Base-by-base conservation (phyloP, 2,888 invertebrate species). In the Stratiomys singularior region DNA sequence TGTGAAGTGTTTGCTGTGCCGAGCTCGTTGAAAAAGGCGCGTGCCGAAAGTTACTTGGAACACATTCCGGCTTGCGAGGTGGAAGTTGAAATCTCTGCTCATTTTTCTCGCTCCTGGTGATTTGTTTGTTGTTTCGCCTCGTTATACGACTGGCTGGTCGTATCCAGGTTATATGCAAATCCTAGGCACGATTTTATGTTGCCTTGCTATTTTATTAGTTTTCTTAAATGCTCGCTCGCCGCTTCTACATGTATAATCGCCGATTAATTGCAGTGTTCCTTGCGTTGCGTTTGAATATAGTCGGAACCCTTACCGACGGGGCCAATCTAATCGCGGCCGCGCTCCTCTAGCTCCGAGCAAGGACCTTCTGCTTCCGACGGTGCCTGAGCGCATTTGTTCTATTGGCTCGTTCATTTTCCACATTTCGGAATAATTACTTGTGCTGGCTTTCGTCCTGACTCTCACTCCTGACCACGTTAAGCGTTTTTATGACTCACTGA, bases 251-350 rank as follows among this genome's bases (percentile, higher is more conserved):
- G n/a, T 28, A 13, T 56, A 52, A 71, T 47, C 56, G 71, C 3
- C 71, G 52, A 56, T 28, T 72, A 72, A 72, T 72, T 72, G 52
- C 56, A 72, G 27, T 56, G 52, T 72, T 72, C 28, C 18, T 72
- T 52, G 15, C 52, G 52, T 18, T 27, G 1, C 52, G 52, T 28
- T 52, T 5, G 15, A 2, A 18, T 9, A 18, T 15, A 52, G 37
- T 15, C 52, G 15, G 18, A 15, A 18, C 18, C 52, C 18, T 52
- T 52, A 4, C 52, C 52, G 52, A n/a, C 52, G 52, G 52, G 52
- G 52, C 52, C 18, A 15, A 4, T 3, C 52, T 37, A n/a, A 4
- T 1, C 5, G 28, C 9, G n/a, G n/a, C 28, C 1, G 28, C n/a
- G n/a, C 13, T 64, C 4, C 0, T 27, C 28, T 5, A 0, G 11